Evolutionary conservation across 2,797 vertebrate genomes (phyloP), one percentile per base, ranked within the genome.

Genomic region (Orestias chungarensis): DNA sequence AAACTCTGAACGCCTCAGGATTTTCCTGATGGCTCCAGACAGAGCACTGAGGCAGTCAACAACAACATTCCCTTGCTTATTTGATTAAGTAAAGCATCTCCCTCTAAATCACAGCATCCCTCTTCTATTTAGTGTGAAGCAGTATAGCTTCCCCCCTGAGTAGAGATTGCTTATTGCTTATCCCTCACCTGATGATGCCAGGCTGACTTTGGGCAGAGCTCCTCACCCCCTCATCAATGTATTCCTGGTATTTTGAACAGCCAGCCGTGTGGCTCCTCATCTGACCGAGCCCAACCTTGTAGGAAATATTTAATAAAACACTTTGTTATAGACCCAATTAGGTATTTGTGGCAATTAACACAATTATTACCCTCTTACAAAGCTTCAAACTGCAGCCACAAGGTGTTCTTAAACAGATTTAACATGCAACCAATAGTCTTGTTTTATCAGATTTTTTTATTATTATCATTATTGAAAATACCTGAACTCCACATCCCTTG

Each of bases 191-290:
- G 76, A 94, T 91, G 65, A 94, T 94, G 77, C 94, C 92, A 65
- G 96, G 94, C 57, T 96, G 96, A 75, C 94, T 96, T 90, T 97
- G 96, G 47, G 95, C 95, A 43, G 96, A 96, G 46, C 95, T 96
- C 83, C 96, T 97, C 80, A 99, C 95, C 0, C 96, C 97, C 82
- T 99, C 97, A 88, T 98, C 97, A 72, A 99, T 96, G 68, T 97
- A 97, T 43, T 93, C 97, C 92, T 98, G 96, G 88, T 97, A 99
- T 86, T 99, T 98, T 67, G 95, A 91, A 91, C 98, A 99, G 38
- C 92, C 81, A 68, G 94, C 95, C 2, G 95, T 96, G 18, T 99
- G 98, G 74, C 89, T 89, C 75, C 97, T 96, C 95, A 99, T 96
- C 89, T 97, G 96, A 81, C 96, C 96, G 9, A 99, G 94, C 68